A percentile compares a stretch with the other conserved stretches of the same genome.
Evolutionary conservation across 2,797 vertebrate genomes (phyloP).

Genomic region (Callimico goeldii): DNA sequence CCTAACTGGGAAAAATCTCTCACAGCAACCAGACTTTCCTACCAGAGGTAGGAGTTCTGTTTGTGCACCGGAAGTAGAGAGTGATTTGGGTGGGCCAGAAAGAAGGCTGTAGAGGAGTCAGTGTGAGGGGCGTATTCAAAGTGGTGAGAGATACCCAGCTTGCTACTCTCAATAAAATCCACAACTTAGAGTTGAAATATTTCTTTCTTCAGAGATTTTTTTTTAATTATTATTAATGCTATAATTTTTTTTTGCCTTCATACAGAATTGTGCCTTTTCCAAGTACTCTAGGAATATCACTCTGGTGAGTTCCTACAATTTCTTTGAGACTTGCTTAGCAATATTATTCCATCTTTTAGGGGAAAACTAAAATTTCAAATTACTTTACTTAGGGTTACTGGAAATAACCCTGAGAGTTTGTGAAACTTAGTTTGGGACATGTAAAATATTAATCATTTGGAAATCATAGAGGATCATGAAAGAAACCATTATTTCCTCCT

Average conservation of each 20-base stretch:
- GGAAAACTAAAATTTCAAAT: background rate
- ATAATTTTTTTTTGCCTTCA: background rate
- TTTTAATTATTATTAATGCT: background rate
- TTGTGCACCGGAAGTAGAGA: background rate
- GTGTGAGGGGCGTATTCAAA: background rate
- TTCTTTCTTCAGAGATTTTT: background rate
- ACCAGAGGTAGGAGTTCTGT: background rate
- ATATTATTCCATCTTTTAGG: background rate
- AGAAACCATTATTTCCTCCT: background rate
- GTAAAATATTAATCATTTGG: background rate
- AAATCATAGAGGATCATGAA: background rate
- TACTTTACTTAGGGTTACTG: background rate
- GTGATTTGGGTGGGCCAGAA: background rate
- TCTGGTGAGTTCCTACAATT: background rate
- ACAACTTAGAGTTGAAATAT: background rate
- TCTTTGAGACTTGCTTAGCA: background rate
- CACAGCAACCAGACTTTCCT: background rate
- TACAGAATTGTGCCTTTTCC: background rate
- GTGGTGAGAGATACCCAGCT: background rate
- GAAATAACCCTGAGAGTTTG: background rate
- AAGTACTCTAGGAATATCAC: background rate
- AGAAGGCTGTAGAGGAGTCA: background rate
- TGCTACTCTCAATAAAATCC: slow-evolving; percentile 14
- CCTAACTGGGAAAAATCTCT: background rate
- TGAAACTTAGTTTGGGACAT: background rate